These are phyloP conservation scores for Epinephelus awoara DNA, from an alignment of 2,797 vertebrate genomes.

Conservation along the genomic window DNA sequence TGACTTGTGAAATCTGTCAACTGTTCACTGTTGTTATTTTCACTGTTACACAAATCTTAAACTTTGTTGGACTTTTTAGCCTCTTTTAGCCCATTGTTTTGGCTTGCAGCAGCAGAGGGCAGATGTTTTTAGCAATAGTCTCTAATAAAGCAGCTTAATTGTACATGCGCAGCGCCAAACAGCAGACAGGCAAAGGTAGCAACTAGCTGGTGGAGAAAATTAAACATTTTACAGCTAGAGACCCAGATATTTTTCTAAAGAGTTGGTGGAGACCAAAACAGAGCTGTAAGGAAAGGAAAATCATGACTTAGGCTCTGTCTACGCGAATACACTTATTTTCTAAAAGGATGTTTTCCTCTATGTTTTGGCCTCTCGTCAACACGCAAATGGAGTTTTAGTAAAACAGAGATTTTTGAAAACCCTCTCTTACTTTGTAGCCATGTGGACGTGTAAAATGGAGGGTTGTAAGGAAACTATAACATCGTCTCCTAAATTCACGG, in stretches of 20 bases:
- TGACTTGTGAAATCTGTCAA: background rate
- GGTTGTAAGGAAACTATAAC: too few relatives aligned
- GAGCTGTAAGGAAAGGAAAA: background rate
- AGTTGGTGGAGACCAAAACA: slow-evolving; percentile 6
- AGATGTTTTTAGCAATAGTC: background rate
- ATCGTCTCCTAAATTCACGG: too few relatives aligned
- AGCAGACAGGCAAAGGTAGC: slow-evolving; percentile 7
- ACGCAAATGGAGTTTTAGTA: too few relatives aligned
- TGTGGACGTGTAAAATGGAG: too few relatives aligned
- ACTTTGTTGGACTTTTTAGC: background rate
- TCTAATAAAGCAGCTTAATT: background rate
- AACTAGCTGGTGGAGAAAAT: background rate
- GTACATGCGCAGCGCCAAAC: slow-evolving; percentile 1
- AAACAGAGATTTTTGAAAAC: too few relatives aligned
- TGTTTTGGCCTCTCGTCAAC: too few relatives aligned
- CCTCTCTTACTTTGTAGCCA: too few relatives aligned
- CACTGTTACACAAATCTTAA: background rate
- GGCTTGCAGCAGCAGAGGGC: background rate
- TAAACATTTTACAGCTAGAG: background rate
- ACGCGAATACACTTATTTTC: too few relatives aligned
- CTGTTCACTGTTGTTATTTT: background rate
- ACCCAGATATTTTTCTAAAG: background rate
- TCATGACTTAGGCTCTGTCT: too few relatives aligned
- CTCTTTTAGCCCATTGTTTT: background rate
- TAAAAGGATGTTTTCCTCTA: too few relatives aligned